Conservation (phyloP, 2,888 invertebrate genomes). For the Epiperipatus broadwayi region DNA sequence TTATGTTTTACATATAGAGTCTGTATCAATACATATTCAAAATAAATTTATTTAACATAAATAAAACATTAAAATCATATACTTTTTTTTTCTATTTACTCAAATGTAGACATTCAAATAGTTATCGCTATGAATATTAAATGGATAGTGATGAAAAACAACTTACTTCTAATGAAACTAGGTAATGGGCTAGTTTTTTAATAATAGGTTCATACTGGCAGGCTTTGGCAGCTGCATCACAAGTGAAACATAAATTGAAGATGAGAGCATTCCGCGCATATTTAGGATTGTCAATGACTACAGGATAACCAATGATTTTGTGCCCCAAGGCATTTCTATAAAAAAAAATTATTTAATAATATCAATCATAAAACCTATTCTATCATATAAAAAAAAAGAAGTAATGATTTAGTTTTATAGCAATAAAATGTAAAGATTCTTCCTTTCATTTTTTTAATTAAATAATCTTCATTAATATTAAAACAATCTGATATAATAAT, state of each 20-base stretch:
- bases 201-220: conserved; percentile 85
- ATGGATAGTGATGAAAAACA: conserved; percentile 1
- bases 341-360: conserved; percentile 14
- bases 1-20: no score
- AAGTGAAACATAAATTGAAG: conserved; percentile 86
- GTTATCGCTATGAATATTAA: no score
- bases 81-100: conserved; percentile 5
- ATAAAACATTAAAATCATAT: conserved; percentile 7
- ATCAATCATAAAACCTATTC: conserved; percentile 8
- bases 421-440: no score
- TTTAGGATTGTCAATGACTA: conserved; percentile 64
- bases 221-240: conserved; percentile 67
- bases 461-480: no score
- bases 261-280: conserved; percentile 84
- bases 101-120: no score
- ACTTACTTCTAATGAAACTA: conserved; percentile 37
- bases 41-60: not conserved
- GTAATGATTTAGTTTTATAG: no score
- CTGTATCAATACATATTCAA: not conserved
- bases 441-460: no score
- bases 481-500: no score
- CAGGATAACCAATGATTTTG: conserved; percentile 80
- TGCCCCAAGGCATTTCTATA: conserved; percentile 51
- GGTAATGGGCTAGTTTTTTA: conserved; percentile 75
- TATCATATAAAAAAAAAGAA: no score